Base-by-base conservation (phyloP, 2,888 invertebrate species). In the Malachius bipustulatus region DNA sequence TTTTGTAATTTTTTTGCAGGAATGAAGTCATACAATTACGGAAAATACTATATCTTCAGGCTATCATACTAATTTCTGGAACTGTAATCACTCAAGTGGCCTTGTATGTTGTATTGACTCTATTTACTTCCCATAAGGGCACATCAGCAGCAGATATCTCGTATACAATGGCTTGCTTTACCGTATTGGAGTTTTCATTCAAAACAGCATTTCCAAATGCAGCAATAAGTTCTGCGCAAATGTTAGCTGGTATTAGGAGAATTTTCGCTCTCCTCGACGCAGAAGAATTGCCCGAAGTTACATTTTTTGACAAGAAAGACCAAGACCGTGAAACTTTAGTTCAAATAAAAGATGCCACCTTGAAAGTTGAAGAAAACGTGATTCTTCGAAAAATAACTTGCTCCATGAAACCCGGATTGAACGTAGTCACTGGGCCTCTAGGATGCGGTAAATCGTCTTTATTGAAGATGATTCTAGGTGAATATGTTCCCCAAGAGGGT, bases 401-500 rank as follows among this genome's bases (percentile, higher is more conserved):
- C 14, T 49, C 52, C 9, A 48, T 68, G 2, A 38, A 49, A 0
- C 62, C 62, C 1, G 45, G 62, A 32, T 39, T 68, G 3, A 56
- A 62, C 26, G 69, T 69, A 1, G 54, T 78, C 3, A 67, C 74
- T 19, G 77, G 77, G 4, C 63, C 69, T 1, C 74, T 76, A 2
- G 77, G 77, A 12, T 60, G 70, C 4, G 77, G 77, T 29, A 77
- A 77, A 39, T 57, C 58, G 0, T 52, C 62, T 1, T 13, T 62
- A 1, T 37, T 63, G 1, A 48, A 60, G 35, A 31, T 59, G 1
- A 33, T 63, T 6, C 34, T 63, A 14, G 52, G 46, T 2, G 63
- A 63, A 40, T 38, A 61, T 11, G 43, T 53, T 1, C 14, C 55
- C 4, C 54, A 54, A 0, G 54, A 57, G 4, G 64, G 64, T 1